phyloP scores from a whole-genome alignment of 2,113 vertebrate species.

The Machaerirhynchus nigripectus region DNA sequence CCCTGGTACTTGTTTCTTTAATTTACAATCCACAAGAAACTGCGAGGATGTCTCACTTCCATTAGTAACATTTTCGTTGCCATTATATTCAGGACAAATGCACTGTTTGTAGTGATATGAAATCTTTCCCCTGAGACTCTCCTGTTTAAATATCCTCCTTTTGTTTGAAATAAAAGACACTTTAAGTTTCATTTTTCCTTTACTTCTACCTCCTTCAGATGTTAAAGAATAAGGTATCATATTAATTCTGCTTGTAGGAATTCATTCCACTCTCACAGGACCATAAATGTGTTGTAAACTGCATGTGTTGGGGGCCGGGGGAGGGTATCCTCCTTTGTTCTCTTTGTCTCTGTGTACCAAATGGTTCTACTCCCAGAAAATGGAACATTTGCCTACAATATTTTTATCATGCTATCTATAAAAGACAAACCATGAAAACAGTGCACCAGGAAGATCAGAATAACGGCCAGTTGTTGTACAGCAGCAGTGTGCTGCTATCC shows the following conservation, averaged over 20 bases:
- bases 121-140: not conserved
- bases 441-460: not conserved
- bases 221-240: not conserved
- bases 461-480: not conserved
- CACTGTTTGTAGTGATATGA: not conserved
- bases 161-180: not conserved
- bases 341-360: not conserved
- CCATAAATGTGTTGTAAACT: not conserved
- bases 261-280: not conserved
- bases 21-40: not conserved
- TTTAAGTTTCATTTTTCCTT: slow-evolving; percentile 7
- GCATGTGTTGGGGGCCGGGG: fast-evolving
- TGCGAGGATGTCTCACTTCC: not conserved
- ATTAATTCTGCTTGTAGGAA: slow-evolving; percentile 10
- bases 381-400: not conserved
- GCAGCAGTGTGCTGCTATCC: not conserved
- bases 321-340: not conserved
- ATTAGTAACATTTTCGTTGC: not conserved
- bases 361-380: not conserved
- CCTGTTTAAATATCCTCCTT: slow-evolving; percentile 14
- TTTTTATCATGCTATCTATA: not conserved
- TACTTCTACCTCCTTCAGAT: not conserved
- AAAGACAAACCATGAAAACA: not conserved
- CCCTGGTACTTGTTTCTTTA: not conserved
- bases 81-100: not conserved